Base-by-base conservation (phyloP, 2,888 invertebrate genomes). In the Arenicola marina region DNA sequence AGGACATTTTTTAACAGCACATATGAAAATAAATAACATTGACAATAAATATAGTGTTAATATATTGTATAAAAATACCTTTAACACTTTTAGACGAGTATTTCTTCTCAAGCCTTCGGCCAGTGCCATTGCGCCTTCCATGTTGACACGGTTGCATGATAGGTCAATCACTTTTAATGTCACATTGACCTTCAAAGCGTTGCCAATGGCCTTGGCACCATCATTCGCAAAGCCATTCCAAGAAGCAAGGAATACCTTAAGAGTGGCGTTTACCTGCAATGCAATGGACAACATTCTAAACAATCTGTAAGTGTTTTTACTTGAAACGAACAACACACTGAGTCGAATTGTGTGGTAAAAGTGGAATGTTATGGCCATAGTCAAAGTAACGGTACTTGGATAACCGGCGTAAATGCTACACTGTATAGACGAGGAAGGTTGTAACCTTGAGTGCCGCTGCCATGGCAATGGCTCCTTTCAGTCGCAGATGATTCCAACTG, bases 401-500 rank as follows among this genome's bases (percentile, higher is more conserved):
- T 38, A 38, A 15, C n/a, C n/a, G n/a, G n/a, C n/a, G n/a, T n/a
- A n/a, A n/a, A n/a, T n/a, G n/a, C n/a, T n/a, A n/a, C n/a, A n/a
- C n/a, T n/a, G n/a, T n/a, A n/a, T n/a, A n/a, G n/a, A n/a, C n/a
- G n/a, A n/a, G n/a, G n/a, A n/a, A n/a, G n/a, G n/a, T n/a, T n/a
- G n/a, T 7, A 61, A 76, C 76, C 51, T 70, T 62, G 2, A 77
- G 61, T 0, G 75, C 73, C 31, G 71, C 66, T 2, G 71, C 73
- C 3, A 77, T 66, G 11, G 70, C 67, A 3, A 67, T 68, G 21
- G 74, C 77, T 18, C 76, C 77, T 44, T 69, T 69, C 51, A 68
- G 68, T 56, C 76, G 69, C 53, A 77, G 62, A 66, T 77, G 76
- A 56, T 77, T 77, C 77, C 77, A 77, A 51, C 76, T 76, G 32